Evolutionary conservation across 2,888 invertebrate species (phyloP), one percentile per base, ranked within the genome.

Genomic region (Mythimna ferrago): DNA sequence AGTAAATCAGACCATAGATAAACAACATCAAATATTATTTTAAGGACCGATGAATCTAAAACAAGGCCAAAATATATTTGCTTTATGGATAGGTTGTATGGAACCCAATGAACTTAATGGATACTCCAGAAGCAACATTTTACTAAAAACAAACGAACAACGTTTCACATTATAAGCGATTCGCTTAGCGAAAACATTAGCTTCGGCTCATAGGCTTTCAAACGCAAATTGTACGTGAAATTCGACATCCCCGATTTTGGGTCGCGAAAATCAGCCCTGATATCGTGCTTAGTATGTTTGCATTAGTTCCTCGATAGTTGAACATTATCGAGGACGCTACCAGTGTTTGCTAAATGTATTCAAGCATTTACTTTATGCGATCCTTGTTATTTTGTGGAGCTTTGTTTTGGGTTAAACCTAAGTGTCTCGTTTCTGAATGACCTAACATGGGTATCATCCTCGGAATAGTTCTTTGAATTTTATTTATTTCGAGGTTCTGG

Each of bases 191-290:
- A 93, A 94, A 95, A 94, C 94, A 94, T 94, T 95, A 94, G 92
- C 92, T 87, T 87, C 89, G 94, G 92, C 93, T 94, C 93, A 94
- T 94, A 94, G 90, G 94, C 93, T 94, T 93, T 95, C 92, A 90
- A 91, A 90, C 91, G 93, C 91, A 95, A 96, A 95, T 95, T 94
- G 94, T 91, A 93, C 94, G 94, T 95, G 93, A 96, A 95, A 95
- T 95, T 95, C 92, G 92, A 93, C 91, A 92, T 92, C 89, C 92
- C 89, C 87, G 88, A 90, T 92, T 92, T 90, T 86, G 90, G 91
- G 88, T 89, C 86, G 90, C 86, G 87, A 89, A 89, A 91, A 91
- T 92, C 88, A 89, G 81, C 82, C 60, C 73, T 88, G 85, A 90
- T 91, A 89, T 88, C 72, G 72, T 83, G 85, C 81, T 86, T 87